Evolutionary conservation across 2,113 vertebrate species (phyloP).

Genomic region (Perca flavescens): DNA sequence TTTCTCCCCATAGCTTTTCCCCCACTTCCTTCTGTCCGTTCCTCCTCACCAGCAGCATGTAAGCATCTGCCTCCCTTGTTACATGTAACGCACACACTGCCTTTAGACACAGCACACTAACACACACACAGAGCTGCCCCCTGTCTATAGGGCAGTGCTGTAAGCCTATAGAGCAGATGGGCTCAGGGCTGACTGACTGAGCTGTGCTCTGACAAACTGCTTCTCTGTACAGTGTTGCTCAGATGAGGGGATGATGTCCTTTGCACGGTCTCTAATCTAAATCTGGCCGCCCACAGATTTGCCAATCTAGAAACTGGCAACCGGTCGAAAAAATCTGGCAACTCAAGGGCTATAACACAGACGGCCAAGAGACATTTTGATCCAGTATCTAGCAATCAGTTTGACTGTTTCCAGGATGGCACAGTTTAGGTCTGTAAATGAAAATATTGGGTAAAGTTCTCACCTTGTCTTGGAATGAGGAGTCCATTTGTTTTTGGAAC

Average conservation of each 20-base stretch:
- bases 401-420: constrained; percentile 7
- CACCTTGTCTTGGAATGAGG: neutral
- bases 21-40: constrained; percentile 47
- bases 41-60: constrained; percentile 41
- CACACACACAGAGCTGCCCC: constrained; percentile 42
- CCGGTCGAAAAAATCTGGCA: constrained; percentile 42
- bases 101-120: constrained; percentile 13
- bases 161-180: constrained; percentile 78
- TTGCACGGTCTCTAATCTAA: constrained; percentile 58
- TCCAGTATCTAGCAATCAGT: neutral
- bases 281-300: constrained; percentile 51
- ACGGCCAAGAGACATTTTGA: constrained; percentile 8
- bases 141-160: constrained; percentile 54
- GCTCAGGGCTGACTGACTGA: constrained; percentile 68
- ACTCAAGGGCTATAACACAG: neutral
- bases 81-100: constrained; percentile 36
- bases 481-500: constrained; percentile 6
- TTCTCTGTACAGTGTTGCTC: constrained; percentile 58
- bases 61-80: constrained; percentile 30
- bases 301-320: constrained; percentile 62
- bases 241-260: constrained; percentile 63
- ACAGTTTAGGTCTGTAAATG: constrained; percentile 6
- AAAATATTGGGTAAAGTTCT: constrained; percentile 12
- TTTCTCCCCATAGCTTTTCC: constrained; percentile 50
- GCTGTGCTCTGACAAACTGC: constrained; percentile 70